Conservation (phyloP, 2,113 vertebrate genomes). For the Malaclemys terrapin region DNA sequence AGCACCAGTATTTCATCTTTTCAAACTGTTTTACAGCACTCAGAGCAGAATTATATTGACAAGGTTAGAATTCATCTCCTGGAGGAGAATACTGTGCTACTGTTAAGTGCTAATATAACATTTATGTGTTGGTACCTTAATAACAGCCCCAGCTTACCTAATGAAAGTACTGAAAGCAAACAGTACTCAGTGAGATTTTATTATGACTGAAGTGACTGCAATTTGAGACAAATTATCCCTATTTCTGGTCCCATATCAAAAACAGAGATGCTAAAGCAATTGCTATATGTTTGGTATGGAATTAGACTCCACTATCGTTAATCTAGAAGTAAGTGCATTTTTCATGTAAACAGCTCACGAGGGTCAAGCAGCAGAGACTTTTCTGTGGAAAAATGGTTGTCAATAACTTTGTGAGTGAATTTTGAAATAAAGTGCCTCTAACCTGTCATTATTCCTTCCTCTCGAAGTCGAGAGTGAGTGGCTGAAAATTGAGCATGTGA, state of each 20-base stretch:
- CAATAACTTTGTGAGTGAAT: conserved; percentile 91
- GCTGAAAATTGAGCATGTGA: conserved; percentile 95
- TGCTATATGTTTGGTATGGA: conserved; percentile 84
- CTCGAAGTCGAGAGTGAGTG: conserved; percentile 89
- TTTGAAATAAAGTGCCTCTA: conserved; percentile 95
- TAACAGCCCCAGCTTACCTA: conserved; percentile 85
- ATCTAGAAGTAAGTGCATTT: conserved; percentile 89
- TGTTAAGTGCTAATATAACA: conserved; percentile 94
- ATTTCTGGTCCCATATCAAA: conserved; percentile 82
- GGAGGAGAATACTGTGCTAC: conserved; percentile 84
- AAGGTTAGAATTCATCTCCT: conserved; percentile 90
- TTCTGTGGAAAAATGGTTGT: conserved; percentile 85
- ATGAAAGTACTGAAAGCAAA: conserved; percentile 88
- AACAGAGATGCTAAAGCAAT: conserved; percentile 83
- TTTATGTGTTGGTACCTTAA: conserved; percentile 89
- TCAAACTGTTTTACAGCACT: conserved; percentile 82
- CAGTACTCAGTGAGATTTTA: conserved; percentile 84
- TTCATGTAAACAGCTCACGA: conserved; percentile 84
- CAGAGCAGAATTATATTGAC: conserved; percentile 91
- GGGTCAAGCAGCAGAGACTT: conserved; percentile 84
- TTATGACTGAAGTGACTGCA: conserved; percentile 84
- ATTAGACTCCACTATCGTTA: conserved; percentile 89
- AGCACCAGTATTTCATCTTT: conserved; percentile 84
- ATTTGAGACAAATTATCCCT: conserved; percentile 86
- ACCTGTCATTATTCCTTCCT: conserved; percentile 95